Conservation (phyloP, 2,797 vertebrate genomes). For the Ctenopoma multispine region DNA sequence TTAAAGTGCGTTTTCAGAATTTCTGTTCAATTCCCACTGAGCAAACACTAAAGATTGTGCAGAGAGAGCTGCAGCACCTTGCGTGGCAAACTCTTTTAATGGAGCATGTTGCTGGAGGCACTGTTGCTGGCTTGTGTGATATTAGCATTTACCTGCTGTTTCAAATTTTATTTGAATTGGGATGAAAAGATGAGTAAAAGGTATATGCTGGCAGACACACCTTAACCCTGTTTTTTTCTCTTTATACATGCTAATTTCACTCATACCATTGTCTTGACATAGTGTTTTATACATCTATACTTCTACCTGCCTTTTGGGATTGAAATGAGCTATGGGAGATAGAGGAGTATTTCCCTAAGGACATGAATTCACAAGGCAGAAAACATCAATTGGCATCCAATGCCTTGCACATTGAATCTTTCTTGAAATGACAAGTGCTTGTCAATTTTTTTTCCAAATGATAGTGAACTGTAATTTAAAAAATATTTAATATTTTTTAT, state of each 20-base stretch:
- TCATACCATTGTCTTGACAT: slow-evolving; percentile 76
- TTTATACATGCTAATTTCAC: slow-evolving; percentile 73
- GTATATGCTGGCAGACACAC: slow-evolving; percentile 70
- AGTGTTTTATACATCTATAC: slow-evolving; percentile 67
- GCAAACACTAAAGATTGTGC: slow-evolving; percentile 76
- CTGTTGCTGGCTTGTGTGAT: slow-evolving; percentile 81
- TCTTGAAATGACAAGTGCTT: slow-evolving; percentile 70
- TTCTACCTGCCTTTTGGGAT: slow-evolving; percentile 77
- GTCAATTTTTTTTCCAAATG: slow-evolving; percentile 64
- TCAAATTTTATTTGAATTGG: slow-evolving; percentile 84
- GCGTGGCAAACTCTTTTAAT: slow-evolving; percentile 76
- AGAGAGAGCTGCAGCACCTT: slow-evolving; percentile 72
- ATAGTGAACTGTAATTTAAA: slow-evolving; percentile 21
- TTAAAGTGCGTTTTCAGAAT: slow-evolving; percentile 69
- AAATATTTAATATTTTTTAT: too few species aligned
- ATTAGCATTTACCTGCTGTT: slow-evolving; percentile 82
- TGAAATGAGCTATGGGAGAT: slow-evolving; percentile 62
- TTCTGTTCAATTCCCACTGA: slow-evolving; percentile 77
- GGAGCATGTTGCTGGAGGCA: slow-evolving; percentile 80
- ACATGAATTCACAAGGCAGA: slow-evolving; percentile 78
- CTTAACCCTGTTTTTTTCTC: slow-evolving; percentile 70
- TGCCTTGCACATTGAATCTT: slow-evolving; percentile 61
- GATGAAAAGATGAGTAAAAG: slow-evolving; percentile 79
- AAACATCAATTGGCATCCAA: slow-evolving; percentile 80
- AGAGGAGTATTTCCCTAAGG: slow-evolving; percentile 76